Conservation (phyloP, 2,797 vertebrate species). For the Rhinella marina region DNA sequence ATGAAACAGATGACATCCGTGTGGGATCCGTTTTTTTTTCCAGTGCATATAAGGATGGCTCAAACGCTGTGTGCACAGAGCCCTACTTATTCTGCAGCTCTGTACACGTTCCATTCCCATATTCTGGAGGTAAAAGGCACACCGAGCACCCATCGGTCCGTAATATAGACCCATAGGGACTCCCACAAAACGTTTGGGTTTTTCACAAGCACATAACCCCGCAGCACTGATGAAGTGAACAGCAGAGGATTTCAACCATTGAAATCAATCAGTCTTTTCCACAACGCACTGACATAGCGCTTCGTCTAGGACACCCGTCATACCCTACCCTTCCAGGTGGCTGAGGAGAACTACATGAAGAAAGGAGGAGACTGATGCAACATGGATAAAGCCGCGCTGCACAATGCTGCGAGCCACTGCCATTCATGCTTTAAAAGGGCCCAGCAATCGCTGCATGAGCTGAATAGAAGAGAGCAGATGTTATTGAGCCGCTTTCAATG, state of each 20-base stretch:
- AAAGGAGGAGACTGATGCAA: not conserved
- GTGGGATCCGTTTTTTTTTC: too few relatives aligned
- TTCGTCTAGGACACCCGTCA: not conserved
- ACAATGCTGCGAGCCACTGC: not conserved
- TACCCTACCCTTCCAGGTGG: not conserved
- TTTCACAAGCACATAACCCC: not conserved
- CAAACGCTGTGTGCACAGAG: too few relatives aligned
- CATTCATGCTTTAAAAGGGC: conserved; percentile 1
- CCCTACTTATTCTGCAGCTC: too few relatives aligned
- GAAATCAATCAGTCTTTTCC: not conserved
- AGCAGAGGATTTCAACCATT: not conserved
- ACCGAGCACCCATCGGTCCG: not conserved
- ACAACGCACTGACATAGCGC: not conserved
- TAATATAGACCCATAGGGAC: not conserved
- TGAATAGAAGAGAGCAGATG: conserved; percentile 39
- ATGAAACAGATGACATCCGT: too few relatives aligned
- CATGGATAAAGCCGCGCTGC: not conserved
- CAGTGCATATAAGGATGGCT: too few relatives aligned
- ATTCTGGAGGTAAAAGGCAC: too few relatives aligned
- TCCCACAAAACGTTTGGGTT: not conserved
- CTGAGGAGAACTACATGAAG: not conserved
- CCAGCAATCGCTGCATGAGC: not conserved
- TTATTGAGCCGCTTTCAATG: conserved; percentile 20
- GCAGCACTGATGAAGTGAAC: not conserved
- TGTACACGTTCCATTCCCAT: too few relatives aligned